A percentile compares a stretch with the other conserved stretches of the same genome.
phyloP scores from a whole-genome alignment of 2,888 invertebrate genomes.

The Lycophotia porphyrea region DNA sequence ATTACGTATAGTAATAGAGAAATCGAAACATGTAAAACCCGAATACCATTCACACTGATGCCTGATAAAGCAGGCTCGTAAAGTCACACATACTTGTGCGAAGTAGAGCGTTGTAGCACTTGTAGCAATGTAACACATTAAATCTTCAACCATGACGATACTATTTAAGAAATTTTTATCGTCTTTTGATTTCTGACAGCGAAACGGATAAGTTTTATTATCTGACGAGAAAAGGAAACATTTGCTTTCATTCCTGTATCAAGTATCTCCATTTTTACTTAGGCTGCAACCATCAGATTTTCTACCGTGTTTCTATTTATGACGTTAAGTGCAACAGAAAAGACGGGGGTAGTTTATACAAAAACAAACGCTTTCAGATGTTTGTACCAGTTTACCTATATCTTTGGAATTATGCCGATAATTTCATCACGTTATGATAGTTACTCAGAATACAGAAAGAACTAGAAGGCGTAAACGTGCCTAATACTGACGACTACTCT shows the following conservation, averaged over 20 bases:
- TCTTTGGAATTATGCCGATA: not conserved
- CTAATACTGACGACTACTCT: too few relatives aligned
- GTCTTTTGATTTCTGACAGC: conserved; percentile 36
- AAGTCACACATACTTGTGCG: conserved; percentile 36
- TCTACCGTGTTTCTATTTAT: not conserved
- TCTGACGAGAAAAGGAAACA: not conserved
- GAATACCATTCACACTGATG: conserved; percentile 31
- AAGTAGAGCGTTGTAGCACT: conserved; percentile 72
- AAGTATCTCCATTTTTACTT: not conserved
- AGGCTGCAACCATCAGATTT: not conserved
- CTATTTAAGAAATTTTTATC: conserved; percentile 66
- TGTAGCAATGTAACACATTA: conserved; percentile 66
- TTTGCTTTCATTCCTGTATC: not conserved
- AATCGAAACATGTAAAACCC: conserved; percentile 22
- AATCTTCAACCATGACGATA: conserved; percentile 73
- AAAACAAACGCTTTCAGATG: not conserved
- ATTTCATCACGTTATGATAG: not conserved
- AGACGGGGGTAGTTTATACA: not conserved
- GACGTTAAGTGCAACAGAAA: not conserved
- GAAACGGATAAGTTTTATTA: not conserved
- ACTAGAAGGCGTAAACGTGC: too few relatives aligned
- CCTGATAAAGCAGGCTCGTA: conserved; percentile 28
- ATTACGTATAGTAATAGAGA: conserved; percentile 9
- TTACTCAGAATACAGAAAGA: too few relatives aligned
- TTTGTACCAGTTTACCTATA: not conserved